A percentile compares a stretch with the other conserved stretches of the same genome.
Conservation (phyloP, 2,113 vertebrate genomes). For the Forbesichthys papilliferus region DNA sequence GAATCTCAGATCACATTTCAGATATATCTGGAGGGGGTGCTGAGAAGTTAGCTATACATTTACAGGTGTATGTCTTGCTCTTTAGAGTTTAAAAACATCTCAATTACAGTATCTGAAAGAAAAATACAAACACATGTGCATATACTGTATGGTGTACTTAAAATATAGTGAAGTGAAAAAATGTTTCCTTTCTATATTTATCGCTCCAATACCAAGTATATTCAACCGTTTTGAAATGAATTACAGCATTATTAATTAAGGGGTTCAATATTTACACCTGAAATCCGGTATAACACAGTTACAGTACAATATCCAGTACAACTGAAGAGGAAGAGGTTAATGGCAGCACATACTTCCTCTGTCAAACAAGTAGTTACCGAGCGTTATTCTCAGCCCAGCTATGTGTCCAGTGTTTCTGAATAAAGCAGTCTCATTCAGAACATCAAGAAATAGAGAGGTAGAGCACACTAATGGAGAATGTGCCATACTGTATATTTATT, state of each 20-base stretch:
- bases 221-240: too few species aligned
- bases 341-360: conserved; percentile 8
- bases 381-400: conserved; percentile 53
- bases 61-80: background rate
- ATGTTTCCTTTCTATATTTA: too few species aligned
- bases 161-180: too few species aligned
- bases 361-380: conserved; percentile 13
- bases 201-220: too few species aligned
- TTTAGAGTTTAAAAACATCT: too few species aligned
- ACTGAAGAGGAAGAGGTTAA: conserved; percentile 20
- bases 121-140: too few species aligned
- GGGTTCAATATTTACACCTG: background rate
- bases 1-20: background rate
- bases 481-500: too few species aligned
- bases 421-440: conserved; percentile 55
- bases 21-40: background rate
- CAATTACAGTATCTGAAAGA: too few species aligned
- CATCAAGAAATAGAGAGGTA: conserved; percentile 46
- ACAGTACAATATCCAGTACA: background rate
- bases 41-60: background rate
- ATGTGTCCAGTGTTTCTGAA: conserved; percentile 65
- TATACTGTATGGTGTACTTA: too few species aligned
- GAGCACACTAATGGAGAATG: conserved; percentile 42
- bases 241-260: background rate
- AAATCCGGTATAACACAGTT: background rate